Conservation (phyloP, 2,888 invertebrate species). For the Cephus spinipes region DNA sequence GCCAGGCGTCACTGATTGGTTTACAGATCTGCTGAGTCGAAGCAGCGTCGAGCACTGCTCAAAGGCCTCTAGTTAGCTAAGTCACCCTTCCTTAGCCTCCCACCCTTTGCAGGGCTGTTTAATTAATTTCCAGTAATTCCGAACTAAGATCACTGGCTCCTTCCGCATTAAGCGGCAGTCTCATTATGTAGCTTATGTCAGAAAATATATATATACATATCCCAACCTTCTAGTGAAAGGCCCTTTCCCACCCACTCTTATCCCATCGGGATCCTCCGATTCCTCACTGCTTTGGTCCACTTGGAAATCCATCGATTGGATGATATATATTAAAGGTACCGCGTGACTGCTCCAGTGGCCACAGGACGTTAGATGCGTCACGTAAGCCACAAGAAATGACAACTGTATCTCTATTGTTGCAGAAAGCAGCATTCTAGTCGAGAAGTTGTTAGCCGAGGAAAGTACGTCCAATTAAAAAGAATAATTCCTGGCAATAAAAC, state of each 20-base stretch:
- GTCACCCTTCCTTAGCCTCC: slow-evolving; percentile 38
- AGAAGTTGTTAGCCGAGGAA: slow-evolving; percentile 1
- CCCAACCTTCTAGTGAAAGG: neutral
- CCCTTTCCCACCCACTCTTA: neutral
- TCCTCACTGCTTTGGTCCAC: too few relatives aligned
- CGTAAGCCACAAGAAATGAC: too few relatives aligned
- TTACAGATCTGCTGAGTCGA: slow-evolving; percentile 50
- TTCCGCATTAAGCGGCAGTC: slow-evolving; percentile 13
- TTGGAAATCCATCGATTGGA: too few relatives aligned
- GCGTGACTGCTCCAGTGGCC: too few relatives aligned
- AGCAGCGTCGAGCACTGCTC: slow-evolving; percentile 37
- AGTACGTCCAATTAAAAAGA: slow-evolving; percentile 29
- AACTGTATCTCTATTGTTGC: too few relatives aligned
- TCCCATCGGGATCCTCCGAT: too few relatives aligned
- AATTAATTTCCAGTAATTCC: slow-evolving; percentile 38
- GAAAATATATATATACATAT: neutral
- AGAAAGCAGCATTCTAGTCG: too few relatives aligned
- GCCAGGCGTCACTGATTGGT: slow-evolving; percentile 54
- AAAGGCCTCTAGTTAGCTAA: slow-evolving; percentile 37
- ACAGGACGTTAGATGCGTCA: too few relatives aligned
- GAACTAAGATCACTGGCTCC: slow-evolving; percentile 23
- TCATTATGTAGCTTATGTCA: slow-evolving; percentile 11
- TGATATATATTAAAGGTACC: too few relatives aligned
- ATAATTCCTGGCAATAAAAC: slow-evolving; percentile 30
- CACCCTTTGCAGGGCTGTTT: slow-evolving; percentile 29